These are phyloP conservation scores for Mus pahari DNA, from an alignment of 2,113 vertebrate species.

Conservation along the genomic window DNA sequence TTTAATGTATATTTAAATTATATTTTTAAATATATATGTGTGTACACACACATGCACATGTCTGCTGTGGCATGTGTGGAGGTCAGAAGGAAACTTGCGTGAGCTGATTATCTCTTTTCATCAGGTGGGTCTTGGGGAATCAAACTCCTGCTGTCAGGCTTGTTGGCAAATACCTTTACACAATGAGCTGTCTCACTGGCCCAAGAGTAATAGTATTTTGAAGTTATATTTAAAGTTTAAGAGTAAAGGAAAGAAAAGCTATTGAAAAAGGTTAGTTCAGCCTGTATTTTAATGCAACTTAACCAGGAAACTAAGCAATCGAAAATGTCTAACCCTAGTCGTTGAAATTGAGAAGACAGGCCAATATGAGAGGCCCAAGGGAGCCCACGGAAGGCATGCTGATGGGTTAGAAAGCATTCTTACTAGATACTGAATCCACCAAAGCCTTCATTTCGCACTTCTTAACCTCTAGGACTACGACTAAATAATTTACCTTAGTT, in stretches of 20 bases:
- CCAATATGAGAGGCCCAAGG: background rate
- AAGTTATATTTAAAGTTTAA: background rate
- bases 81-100: background rate
- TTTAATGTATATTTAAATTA: too few species aligned
- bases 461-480: background rate
- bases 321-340: background rate
- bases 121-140: background rate
- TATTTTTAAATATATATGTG: too few species aligned
- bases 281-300: slow-evolving; percentile 40
- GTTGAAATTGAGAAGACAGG: background rate
- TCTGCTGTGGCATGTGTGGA: background rate
- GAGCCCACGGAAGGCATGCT: background rate
- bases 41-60: fast-evolving
- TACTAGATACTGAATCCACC: background rate
- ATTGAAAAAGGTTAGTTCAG: background rate
- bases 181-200: background rate
- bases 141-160: background rate
- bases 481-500: background rate
- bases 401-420: background rate
- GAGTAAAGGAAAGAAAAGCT: slow-evolving; percentile 6
- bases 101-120: background rate
- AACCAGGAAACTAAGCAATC: background rate
- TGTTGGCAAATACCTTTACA: background rate
- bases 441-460: background rate
- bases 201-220: background rate